Base-by-base conservation (phyloP, 2,113 vertebrate genomes). In the Anoplopoma fimbria region DNA sequence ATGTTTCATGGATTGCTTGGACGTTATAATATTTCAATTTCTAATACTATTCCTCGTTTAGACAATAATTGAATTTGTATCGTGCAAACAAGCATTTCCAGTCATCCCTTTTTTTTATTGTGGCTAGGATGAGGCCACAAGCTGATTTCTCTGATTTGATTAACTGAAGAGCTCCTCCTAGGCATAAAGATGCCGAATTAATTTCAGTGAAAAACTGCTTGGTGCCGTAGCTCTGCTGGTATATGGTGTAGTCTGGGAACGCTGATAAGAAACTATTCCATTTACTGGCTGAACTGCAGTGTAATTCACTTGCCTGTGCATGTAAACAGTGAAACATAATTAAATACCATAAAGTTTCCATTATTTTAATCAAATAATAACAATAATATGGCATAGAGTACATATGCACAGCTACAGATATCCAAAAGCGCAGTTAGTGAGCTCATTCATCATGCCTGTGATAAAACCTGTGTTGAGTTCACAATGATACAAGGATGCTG, bases 71-170 rank as follows among this genome's bases (percentile, higher is more conserved):
- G 63, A 77, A 69, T 94, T 91, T 79, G 79, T 83, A 76, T 82
- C 3, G 45, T 17, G 58, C 81, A 91, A 88, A 91, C 67, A 33
- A 81, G 62, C 79, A 77, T 83, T 93, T 92, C 90, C 87, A 79
- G 85, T 87, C 61, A 81, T 63, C 74, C 69, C 76, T 91, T 88
- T 93, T 91, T 88, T 92, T 91, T 86, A 89, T 90, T 84, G 89
- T 69, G 70, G 76, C 69, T 60, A 69, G n/a, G 38, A 63, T 57
- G 74, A 87, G 62, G 53, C 82, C 79, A 84, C 79, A 87, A 89
- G 86, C 83, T 78, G 75, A 89, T 91, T 90, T 84, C 12, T 84
- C 76, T 93, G 87, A 95, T 94, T 92, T 93, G 90, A 93, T 95
- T 95, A 92, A 93, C 73, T 77, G 88, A 80, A 81, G 85, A 90